Percentiles rank a stretch among this genome's conserved stretches.
Evolutionary conservation across 2,888 invertebrate species (phyloP).

Genomic region (Andrena praecox): DNA sequence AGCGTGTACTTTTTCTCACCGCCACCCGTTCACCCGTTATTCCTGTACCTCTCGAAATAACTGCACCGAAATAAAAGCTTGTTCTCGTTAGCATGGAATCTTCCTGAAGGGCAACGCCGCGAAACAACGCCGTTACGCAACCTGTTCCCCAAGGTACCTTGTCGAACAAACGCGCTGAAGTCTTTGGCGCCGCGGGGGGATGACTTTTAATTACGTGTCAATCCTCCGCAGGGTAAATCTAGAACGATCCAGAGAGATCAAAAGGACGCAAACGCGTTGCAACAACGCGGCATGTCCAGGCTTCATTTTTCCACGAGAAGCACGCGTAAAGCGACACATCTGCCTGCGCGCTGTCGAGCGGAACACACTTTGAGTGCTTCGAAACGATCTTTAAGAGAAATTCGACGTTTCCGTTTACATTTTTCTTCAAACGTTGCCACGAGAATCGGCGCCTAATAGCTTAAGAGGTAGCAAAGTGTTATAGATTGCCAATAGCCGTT

Average conservation of each 20-base stretch:
- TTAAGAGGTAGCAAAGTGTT: background rate
- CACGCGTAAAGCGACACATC: background rate
- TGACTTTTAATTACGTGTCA: slow-evolving; percentile 24
- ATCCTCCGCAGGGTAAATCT: background rate
- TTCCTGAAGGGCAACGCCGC: slow-evolving; percentile 38
- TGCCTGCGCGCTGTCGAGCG: background rate
- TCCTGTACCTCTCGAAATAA: slow-evolving; percentile 64
- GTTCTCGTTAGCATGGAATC: slow-evolving; percentile 62
- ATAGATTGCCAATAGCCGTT: background rate
- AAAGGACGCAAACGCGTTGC: background rate
- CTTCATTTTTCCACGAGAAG: background rate
- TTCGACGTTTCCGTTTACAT: too few species aligned
- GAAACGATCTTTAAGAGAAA: too few species aligned
- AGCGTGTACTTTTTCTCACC: slow-evolving; percentile 42
- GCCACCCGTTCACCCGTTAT: slow-evolving; percentile 46
- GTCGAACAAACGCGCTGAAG: background rate
- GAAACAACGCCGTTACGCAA: slow-evolving; percentile 60
- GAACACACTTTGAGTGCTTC: too few species aligned
- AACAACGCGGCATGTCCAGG: background rate
- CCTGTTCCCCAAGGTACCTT: background rate
- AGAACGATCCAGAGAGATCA: background rate
- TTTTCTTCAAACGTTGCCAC: too few species aligned
- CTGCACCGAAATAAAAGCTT: slow-evolving; percentile 66
- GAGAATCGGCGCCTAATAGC: background rate
- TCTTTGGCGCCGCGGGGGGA: background rate